Base-by-base conservation (phyloP, 2,888 invertebrate genomes). In the Gryllus longicercus region DNA sequence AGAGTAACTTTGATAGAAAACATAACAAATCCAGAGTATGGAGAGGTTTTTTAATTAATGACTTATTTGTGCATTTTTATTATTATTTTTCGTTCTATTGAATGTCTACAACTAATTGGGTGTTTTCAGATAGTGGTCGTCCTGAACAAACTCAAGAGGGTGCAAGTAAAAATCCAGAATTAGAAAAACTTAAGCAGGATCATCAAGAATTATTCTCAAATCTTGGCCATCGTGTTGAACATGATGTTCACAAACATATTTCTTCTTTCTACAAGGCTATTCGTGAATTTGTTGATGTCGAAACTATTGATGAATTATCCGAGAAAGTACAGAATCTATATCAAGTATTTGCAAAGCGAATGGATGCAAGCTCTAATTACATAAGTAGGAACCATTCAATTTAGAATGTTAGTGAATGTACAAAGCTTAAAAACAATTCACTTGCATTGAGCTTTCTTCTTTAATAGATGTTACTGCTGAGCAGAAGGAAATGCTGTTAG, bases 291-390 rank as follows among this genome's bases (percentile, higher is more conserved):
- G 88, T 91, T 75, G 90, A 90, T 82, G 86, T 88, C 1, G 90
- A 91, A 86, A 88, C 90, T 14, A 92, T 96, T 2, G 97, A 97
- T 81, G 96, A 98, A 83, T 87, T 97, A 51, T 96, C 97, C 0
- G 97, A 97, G 85, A 88, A 94, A 77, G 94, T 96, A 51, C 98
- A 98, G 88, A 94, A 95, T 85, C 96, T 95, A 85, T 99, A 98
- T 87, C 94, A 93, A 87, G 90, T 90, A 79, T 86, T 96, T 86
- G 91, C 91, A 83, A 93, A 93, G 82, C 90, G 93, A 84, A 91
- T 96, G 88, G 93, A 94, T 83, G 89, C 89, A n/a, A 89, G 91
- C 83, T 85, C 88, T 0, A 89, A 90, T 84, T 94, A 93, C 86
- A 87, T 90, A 83, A 88, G 88, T 87, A 86, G 76, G 81, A 18